Conservation (phyloP, 2,888 invertebrate species). For the Beris chalybata region DNA sequence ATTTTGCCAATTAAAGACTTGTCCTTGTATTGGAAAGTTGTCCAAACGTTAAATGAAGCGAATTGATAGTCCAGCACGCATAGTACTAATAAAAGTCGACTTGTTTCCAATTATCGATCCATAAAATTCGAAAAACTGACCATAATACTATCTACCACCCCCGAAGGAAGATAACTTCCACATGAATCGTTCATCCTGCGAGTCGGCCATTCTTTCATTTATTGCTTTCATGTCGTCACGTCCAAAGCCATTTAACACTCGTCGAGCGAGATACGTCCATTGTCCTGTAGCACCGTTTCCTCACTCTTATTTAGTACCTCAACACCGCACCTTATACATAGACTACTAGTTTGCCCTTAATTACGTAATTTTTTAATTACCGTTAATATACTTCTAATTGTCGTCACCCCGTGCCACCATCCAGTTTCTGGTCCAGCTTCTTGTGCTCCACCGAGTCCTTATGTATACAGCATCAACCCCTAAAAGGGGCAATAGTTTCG, state of each 20-base stretch:
- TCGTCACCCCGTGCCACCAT: conserved; percentile 32
- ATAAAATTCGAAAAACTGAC: no score
- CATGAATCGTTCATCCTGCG: no score
- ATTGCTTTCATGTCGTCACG: conserved; percentile 29
- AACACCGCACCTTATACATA: conserved; percentile 6
- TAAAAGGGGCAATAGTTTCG: background rate
- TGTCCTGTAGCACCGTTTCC: background rate
- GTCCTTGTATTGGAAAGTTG: no score
- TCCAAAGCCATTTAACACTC: conserved; percentile 9
- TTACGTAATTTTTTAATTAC: conserved; percentile 58
- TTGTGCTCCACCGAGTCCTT: background rate
- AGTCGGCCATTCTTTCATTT: conserved; percentile 12
- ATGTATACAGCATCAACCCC: background rate
- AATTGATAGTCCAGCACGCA: no score
- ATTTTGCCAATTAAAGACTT: no score
- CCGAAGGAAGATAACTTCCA: no score
- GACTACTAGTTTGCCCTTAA: conserved; percentile 48
- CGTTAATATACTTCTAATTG: conserved; percentile 58
- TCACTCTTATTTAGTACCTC: background rate
- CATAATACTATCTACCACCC: no score
- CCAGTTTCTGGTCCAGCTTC: conserved; percentile 10
- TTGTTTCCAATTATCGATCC: no score
- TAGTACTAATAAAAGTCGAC: no score
- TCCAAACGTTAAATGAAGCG: no score
- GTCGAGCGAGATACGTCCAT: background rate